Evolutionary conservation across 2,888 invertebrate genomes (phyloP).

Genomic region (Acholoe squamosa): DNA sequence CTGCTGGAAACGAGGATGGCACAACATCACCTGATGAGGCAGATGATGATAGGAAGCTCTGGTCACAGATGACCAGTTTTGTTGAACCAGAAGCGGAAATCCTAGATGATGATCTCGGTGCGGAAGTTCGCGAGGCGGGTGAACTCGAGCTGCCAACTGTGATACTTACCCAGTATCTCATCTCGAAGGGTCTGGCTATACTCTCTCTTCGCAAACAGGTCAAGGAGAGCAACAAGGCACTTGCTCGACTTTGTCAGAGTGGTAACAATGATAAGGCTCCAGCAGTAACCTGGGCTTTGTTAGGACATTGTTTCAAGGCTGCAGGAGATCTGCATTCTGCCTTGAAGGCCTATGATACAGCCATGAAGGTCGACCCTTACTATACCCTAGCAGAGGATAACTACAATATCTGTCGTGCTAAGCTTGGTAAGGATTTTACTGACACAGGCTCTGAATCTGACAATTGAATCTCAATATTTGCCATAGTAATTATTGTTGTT

Average conservation of each 20-base stretch:
- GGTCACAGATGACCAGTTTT: slow-evolving; percentile 23
- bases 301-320: slow-evolving; percentile 11
- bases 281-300: not conserved
- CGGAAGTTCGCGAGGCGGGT: slow-evolving; percentile 33
- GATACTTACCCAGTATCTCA: slow-evolving; percentile 1
- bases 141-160: slow-evolving; percentile 30
- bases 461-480: too few species aligned
- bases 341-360: not conserved
- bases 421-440: not conserved
- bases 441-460: slow-evolving; percentile 2
- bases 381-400: slow-evolving; percentile 29
- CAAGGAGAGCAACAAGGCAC: slow-evolving; percentile 44
- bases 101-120: slow-evolving; percentile 21
- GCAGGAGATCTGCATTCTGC: not conserved
- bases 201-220: not conserved
- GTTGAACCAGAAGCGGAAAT: slow-evolving; percentile 28
- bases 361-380: slow-evolving; percentile 7
- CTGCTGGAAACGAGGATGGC: not conserved
- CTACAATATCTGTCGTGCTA: not conserved
- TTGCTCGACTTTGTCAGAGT: not conserved
- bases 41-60: not conserved
- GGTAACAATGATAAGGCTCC: not conserved
- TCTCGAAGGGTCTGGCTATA: not conserved
- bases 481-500: too few species aligned
- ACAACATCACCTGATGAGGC: not conserved